Evolutionary conservation across 2,797 vertebrate genomes (phyloP), one percentile per base, ranked within the genome.

Genomic region (Petrocephalus sullivani): DNA sequence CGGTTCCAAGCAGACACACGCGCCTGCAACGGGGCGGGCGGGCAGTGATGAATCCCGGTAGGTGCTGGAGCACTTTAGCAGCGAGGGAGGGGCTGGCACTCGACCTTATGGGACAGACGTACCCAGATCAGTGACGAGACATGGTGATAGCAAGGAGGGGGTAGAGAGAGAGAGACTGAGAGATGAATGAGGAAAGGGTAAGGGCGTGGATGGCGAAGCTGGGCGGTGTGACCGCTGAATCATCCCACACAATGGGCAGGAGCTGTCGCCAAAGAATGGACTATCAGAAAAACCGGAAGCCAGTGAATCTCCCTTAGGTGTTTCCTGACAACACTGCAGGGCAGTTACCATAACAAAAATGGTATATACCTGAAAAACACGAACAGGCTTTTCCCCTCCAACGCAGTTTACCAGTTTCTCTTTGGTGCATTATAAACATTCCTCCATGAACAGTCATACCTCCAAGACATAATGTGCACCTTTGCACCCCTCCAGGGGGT

Each of bases 191-290:
- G 41, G 41, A 78, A 78, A 78, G 88, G 57, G 37, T 41, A 46
- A 46, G 91, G 86, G 87, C 37, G 54, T 67, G 81, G 75, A 82
- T 81, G 46, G 82, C 71, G 41, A 60, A 21, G 91, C 87, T 90
- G 91, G 93, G 91, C 89, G 92, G 93, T 92, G 93, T 91, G 89
- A 86, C 64, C 23, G 87, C 94, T 96, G 92, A 96, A 96, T 96
- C 92, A 96, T 95, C 95, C 93, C 95, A 95, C 94, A 94, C 92
- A 92, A 93, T 94, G 93, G 95, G 95, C 95, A 95, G 95, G 96
- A 67, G 19, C 64, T n/a, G 90, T 92, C 91, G 90, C 91, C 92
- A 92, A 92, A 93, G 92, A 92, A 90, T 92, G 67, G 85, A 54
- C 81, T 54, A 53, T 41, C 49, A 12, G 14, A 37, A 56, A 53